Evolutionary conservation across 2,797 vertebrate genomes (phyloP), one percentile per base, ranked within the genome.

Genomic region (Perodicticus potto): DNA sequence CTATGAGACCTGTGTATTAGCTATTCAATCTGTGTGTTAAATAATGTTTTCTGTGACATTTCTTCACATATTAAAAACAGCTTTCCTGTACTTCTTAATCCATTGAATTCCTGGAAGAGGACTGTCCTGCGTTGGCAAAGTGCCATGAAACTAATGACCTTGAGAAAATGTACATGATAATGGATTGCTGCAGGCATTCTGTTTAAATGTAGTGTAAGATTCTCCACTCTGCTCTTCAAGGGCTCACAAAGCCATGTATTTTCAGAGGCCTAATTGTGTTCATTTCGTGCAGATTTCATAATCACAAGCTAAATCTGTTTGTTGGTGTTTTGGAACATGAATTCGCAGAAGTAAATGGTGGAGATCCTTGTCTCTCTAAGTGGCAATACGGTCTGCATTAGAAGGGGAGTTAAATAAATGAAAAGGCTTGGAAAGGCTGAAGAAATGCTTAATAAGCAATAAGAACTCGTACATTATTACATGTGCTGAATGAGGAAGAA

Each of bases 101-200:
- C 74, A 76, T 3, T 63, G n/a, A 80, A 53, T 95, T 96, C 78
- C 83, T 93, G 85, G 85, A 95, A 96, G 53, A 45, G 22, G 20
- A 32, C 34, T 65, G 14, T 13, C 23, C 45, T 20, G 84, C 17
- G 74, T 92, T 93, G 94, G 82, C 88, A 97, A 96, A 80, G 13
- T 6, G 92, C 63, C 88, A 86, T 22, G 12, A 76, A 92, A 76
- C 23, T 94, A 93, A 88, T 34, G 83, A 93, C 14, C 20, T 77
- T 55, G 43, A 69, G 69, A 77, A 86, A 61, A 37, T 65, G 55
- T 78, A 57, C 63, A 88, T 59, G 86, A 95, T 89, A 82, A 61
- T 45, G 8, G 20, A 82, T 61, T 78, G 43, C 23, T 37, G 1
- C 23, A 84, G 29, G 40, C 67, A 84, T 73, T 53, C 14, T 40